Conservation (phyloP, 2,888 invertebrate genomes). For the Drosophila macrospina region DNA sequence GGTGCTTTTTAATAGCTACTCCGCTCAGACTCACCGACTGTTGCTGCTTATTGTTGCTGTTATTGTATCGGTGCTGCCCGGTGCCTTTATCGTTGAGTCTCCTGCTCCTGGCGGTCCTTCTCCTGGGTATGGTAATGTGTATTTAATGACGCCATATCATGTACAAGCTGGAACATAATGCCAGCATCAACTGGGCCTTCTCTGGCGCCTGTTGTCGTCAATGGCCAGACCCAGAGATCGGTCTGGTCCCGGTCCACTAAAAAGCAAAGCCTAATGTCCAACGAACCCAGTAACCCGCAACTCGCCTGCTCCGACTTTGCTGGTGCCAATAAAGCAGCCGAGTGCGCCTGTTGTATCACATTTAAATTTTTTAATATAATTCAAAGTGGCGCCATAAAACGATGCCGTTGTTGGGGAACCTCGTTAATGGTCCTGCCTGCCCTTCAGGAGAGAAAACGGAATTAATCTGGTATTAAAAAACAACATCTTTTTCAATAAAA, state of each 20-base stretch:
- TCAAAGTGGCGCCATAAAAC: constrained; percentile 65
- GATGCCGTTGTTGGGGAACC: constrained; percentile 31
- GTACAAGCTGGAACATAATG: constrained; percentile 74
- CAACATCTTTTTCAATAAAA: background rate
- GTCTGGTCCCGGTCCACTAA: constrained; percentile 1
- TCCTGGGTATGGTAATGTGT: constrained; percentile 72
- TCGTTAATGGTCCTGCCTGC: constrained; percentile 51
- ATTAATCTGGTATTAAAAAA: too few species aligned
- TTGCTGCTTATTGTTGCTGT: constrained; percentile 59
- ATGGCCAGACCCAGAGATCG: constrained; percentile 26
- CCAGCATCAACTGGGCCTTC: constrained; percentile 47
- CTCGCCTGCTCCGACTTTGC: constrained; percentile 22
- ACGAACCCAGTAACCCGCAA: constrained; percentile 49
- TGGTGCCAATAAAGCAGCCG: constrained; percentile 73
- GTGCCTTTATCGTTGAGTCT: constrained; percentile 56
- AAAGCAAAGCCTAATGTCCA: constrained; percentile 67
- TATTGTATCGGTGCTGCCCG: constrained; percentile 53
- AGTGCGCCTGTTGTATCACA: constrained; percentile 54
- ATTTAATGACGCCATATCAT: constrained; percentile 82
- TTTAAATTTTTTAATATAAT: constrained; percentile 64
- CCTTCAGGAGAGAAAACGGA: too few species aligned
- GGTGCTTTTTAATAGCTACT: constrained; percentile 74
- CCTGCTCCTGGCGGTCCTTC: background rate
- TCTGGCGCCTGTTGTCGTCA: constrained; percentile 50
- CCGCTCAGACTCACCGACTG: constrained; percentile 59